A percentile compares a stretch with the other conserved stretches of the same genome.
These are phyloP conservation scores for Prunella himalayana DNA, from an alignment of 2,113 vertebrate species.

Conservation along the genomic window DNA sequence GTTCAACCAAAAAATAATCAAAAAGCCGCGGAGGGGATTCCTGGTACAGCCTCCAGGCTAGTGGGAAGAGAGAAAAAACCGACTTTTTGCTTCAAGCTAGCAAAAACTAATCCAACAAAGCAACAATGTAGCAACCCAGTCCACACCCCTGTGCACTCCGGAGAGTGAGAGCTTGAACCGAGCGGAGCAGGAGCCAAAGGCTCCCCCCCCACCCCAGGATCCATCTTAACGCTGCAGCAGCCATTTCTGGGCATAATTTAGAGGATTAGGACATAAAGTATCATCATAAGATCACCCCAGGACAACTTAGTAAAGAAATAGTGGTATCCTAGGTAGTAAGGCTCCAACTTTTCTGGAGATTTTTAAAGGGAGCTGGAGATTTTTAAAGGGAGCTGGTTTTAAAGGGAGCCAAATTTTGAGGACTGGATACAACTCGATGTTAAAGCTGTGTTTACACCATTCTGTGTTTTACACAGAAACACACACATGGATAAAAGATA, in stretches of 20 bases:
- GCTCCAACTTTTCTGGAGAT: neutral
- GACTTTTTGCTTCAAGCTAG: neutral
- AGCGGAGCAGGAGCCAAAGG: fast-evolving
- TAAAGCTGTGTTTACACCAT: neutral
- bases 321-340: neutral
- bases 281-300: neutral
- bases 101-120: neutral
- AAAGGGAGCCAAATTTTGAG: neutral
- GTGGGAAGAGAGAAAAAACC: neutral
- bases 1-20: neutral
- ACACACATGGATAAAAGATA: neutral
- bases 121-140: fast-evolving
- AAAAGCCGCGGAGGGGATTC: neutral
- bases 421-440: neutral
- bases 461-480: neutral
- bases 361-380: neutral
- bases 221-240: neutral
- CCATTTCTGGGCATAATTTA: neutral
- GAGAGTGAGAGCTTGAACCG: too few relatives aligned
- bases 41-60: neutral
- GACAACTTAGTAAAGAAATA: neutral
- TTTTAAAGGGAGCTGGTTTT: neutral
- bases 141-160: fast-evolving
- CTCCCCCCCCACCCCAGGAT: too few relatives aligned
- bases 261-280: neutral